Conservation (phyloP, 2,797 vertebrate genomes). For the Chlorospingus flavigularis region DNA sequence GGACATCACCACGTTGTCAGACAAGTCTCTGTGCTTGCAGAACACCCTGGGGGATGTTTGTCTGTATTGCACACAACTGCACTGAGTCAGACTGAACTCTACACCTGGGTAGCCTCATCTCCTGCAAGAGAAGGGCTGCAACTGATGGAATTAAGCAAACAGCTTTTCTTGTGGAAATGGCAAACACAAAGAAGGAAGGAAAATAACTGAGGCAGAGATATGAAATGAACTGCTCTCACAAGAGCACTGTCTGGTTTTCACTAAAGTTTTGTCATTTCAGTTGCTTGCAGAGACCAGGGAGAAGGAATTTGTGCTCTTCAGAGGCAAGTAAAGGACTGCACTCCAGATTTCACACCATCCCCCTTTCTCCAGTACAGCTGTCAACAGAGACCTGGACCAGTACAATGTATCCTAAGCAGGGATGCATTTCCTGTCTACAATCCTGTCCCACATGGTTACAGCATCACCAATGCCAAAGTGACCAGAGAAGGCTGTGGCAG, state of each 20-base stretch:
- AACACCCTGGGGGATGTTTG: neutral
- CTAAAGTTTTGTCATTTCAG: neutral
- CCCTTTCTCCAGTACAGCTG: neutral
- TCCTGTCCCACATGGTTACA: neutral
- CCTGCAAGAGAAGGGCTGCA: neutral
- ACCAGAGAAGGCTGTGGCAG: neutral
- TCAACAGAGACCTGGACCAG: neutral
- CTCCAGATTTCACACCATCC: neutral
- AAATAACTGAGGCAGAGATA: neutral
- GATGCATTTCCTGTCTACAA: neutral
- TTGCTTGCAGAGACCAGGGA: neutral
- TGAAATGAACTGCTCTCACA: neutral
- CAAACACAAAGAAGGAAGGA: neutral
- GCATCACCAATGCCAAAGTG: neutral
- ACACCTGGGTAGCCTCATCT: neutral
- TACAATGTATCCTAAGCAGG: neutral
- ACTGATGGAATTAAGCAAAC: neutral
- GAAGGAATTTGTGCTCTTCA: neutral
- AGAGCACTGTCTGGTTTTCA: neutral
- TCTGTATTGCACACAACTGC: neutral
- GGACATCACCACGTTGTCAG: fast-evolving
- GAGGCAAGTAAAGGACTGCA: neutral
- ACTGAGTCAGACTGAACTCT: neutral
- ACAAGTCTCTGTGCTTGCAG: neutral
- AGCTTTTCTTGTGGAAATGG: neutral